A percentile compares a stretch with the other conserved stretches of the same genome.
These are phyloP conservation scores for Cheilosia soror DNA, from an alignment of 2,888 invertebrate genomes.

Conservation along the genomic window DNA sequence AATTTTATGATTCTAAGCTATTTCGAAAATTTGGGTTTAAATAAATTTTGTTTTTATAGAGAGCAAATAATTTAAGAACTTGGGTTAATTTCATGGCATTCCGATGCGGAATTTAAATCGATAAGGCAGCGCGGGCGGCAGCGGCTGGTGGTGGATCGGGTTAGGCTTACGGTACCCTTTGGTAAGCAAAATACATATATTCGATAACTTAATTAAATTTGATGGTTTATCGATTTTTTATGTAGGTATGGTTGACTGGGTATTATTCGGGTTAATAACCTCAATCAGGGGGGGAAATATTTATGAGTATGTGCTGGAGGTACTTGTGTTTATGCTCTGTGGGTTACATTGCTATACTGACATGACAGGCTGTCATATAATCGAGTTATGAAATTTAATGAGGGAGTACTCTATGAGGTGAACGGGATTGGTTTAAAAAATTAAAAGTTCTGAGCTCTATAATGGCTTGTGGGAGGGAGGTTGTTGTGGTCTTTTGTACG, in stretches of 20 bases:
- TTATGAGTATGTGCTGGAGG: conserved; percentile 10
- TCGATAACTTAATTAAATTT: conserved; percentile 69
- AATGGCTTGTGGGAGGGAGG: background rate
- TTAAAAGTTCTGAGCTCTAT: background rate
- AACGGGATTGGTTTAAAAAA: conserved; percentile 4
- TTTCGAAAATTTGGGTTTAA: no score
- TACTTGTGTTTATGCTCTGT: no score
- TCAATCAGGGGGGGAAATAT: conserved; percentile 13
- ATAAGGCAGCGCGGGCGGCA: no score
- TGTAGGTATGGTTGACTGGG: conserved; percentile 16
- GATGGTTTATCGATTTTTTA: conserved; percentile 57
- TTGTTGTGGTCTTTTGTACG: background rate
- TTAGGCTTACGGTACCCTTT: no score
- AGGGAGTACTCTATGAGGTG: background rate
- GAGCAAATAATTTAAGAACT: no score
- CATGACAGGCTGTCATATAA: conserved; percentile 8
- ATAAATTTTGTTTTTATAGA: no score
- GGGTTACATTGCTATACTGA: background rate
- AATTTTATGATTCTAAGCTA: background rate
- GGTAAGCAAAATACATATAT: conserved; percentile 1
- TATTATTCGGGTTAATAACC: conserved; percentile 44
- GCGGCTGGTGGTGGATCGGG: no score
- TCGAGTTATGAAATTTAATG: conserved; percentile 24
- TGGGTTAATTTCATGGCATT: no score
- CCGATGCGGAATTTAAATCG: no score